Evolutionary conservation across 2,797 vertebrate genomes (phyloP).

Genomic region (Tragopan temminckii): DNA sequence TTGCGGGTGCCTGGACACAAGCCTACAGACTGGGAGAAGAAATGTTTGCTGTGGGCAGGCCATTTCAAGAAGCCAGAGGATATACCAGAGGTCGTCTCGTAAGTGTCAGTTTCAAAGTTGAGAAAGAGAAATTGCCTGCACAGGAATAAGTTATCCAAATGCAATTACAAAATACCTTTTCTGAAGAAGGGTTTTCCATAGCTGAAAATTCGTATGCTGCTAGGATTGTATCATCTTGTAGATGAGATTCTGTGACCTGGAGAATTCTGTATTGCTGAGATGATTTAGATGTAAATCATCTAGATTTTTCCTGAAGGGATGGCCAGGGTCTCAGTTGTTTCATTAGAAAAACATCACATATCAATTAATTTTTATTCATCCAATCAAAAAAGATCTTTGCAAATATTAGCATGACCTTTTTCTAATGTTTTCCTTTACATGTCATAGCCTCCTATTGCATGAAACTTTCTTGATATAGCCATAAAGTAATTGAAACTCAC

Average conservation of each 20-base stretch:
- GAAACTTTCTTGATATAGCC: neutral
- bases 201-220: neutral
- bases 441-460: neutral
- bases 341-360: neutral
- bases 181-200: neutral
- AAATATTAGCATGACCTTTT: neutral
- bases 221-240: neutral
- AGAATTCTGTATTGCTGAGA: neutral
- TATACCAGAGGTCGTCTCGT: slow-evolving; percentile 92
- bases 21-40: slow-evolving; percentile 87
- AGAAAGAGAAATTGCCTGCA: neutral
- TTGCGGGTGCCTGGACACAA: slow-evolving; percentile 84
- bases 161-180: neutral
- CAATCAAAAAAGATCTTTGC: neutral
- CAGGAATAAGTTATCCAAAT: neutral
- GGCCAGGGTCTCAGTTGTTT: neutral
- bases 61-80: slow-evolving; percentile 91
- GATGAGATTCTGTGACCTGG: neutral
- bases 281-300: no score
- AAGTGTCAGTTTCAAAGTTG: slow-evolving; percentile 78
- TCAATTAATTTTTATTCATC: neutral
- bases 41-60: slow-evolving; percentile 90
- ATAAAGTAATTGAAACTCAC: neutral
- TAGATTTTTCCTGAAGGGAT: neutral
- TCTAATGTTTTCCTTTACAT: neutral